Base-by-base conservation (phyloP, 2,888 invertebrate genomes). In the Leucoptera coffeella region DNA sequence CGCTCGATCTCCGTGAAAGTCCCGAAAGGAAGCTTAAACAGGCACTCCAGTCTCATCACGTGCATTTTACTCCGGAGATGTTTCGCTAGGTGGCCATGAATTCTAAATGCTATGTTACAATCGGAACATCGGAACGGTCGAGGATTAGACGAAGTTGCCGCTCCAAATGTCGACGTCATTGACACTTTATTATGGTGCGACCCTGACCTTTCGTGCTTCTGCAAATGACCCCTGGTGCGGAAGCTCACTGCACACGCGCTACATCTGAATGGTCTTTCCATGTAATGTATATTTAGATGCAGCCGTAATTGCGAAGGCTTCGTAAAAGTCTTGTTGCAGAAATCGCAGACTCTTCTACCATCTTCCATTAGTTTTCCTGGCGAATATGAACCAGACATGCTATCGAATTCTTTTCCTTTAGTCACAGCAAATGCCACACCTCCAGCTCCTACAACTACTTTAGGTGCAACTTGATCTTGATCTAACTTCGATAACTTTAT, bases 11-110 rank as follows among this genome's bases (percentile, higher is more conserved):
- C 91, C 7, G 92, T 91, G 50, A 92, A 93, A 23, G 93, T 87
- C 28, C 94, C 95, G 47, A 90, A 90, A 0, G 95, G 94, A 38
- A 96, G 65, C 59, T 93, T 93, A 30, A 91, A 91, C 35, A 92
- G 65, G 49, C 90, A 90, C 56, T 95, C 95, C 34, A 95, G 71
- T 42, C 89, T 85, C 81, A 90, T 90, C 22, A 95, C 92, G 50
- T 96, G 96, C 78, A 90, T 88, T 71, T 94, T 94, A 35, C 93
- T 93, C 29, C 96, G 80, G 32, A 97, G 74, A 73, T 99, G 97
- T 58, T 96, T 96, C 1, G 95, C 94, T 42, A 99, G 69, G 58
- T 96, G 96, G 0, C 96, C 97, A 46, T 94, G 95, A 45, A 95
- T 95, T 40, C 92, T 77, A 54, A 99, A 97, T 6, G 94, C 95